These are phyloP conservation scores for Caenorhabditis becei DNA, from an alignment of 2,888 invertebrate species.

Conservation along the genomic window DNA sequence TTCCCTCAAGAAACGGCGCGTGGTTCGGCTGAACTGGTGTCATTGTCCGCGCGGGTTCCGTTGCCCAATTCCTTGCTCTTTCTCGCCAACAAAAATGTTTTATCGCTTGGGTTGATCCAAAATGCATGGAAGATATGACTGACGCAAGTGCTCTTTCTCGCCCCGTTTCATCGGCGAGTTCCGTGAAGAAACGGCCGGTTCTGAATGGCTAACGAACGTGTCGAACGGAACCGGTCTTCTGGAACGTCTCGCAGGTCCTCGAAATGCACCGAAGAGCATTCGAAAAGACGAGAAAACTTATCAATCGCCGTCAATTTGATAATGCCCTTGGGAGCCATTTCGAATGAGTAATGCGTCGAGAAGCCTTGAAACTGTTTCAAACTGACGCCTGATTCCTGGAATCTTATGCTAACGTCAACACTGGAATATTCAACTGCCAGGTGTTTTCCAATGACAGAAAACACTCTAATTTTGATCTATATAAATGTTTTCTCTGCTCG, in stretches of 20 bases:
- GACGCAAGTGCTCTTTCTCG: constrained; percentile 14
- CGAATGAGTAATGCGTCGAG: constrained; percentile 1
- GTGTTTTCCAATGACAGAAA: constrained; percentile 3
- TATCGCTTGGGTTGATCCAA: constrained; percentile 14
- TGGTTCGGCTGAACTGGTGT: constrained; percentile 12
- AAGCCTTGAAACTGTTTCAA: constrained; percentile 11
- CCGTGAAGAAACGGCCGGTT: constrained; percentile 3
- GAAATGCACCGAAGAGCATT: constrained; percentile 4
- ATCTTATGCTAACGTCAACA: not conserved
- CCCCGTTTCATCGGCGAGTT: constrained; percentile 14
- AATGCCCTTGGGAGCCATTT: not conserved
- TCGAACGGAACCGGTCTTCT: too few relatives aligned
- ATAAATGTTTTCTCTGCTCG: not conserved
- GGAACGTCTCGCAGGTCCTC: too few relatives aligned
- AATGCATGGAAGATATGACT: constrained; percentile 44
- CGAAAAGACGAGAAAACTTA: not conserved
- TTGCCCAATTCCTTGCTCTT: constrained; percentile 12
- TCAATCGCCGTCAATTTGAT: constrained; percentile 12
- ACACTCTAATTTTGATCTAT: constrained; percentile 7
- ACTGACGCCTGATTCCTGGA: not conserved
- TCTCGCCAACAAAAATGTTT: constrained; percentile 3
- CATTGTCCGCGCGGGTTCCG: constrained; percentile 1
- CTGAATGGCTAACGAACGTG: not conserved
- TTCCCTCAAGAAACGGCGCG: not conserved
- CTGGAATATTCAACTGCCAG: constrained; percentile 4